Percentiles rank a stretch among this genome's conserved stretches.
These are phyloP conservation scores for Yponomeuta sedellus DNA, from an alignment of 2,888 invertebrate species.

Conservation along the genomic window DNA sequence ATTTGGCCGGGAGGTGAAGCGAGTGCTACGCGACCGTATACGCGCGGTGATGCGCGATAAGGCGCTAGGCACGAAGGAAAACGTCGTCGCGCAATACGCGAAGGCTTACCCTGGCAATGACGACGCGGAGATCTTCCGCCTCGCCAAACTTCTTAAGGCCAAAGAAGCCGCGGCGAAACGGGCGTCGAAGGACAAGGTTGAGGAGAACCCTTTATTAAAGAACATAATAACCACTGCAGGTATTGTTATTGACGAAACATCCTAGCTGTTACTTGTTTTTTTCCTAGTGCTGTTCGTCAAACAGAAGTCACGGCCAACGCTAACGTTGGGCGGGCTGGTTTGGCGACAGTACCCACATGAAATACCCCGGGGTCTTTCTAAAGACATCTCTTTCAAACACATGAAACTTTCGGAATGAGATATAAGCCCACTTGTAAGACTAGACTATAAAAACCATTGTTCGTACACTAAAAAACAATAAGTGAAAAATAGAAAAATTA, in stretches of 20 bases:
- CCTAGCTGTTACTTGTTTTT: not conserved
- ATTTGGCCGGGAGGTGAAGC: constrained; percentile 37
- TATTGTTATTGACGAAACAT: not conserved
- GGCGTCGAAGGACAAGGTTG: constrained; percentile 19
- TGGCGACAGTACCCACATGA: not conserved
- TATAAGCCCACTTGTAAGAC: not conserved
- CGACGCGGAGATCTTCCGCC: constrained; percentile 42
- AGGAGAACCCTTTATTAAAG: constrained; percentile 17
- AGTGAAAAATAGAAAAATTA: not conserved
- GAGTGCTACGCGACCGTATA: constrained; percentile 49
- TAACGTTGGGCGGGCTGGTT: not conserved
- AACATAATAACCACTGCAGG: not conserved
- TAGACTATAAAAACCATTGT: not conserved
- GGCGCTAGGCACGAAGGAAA: constrained; percentile 31
- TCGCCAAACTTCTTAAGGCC: constrained; percentile 20
- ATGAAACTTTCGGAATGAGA: not conserved
- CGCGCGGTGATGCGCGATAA: constrained; percentile 44
- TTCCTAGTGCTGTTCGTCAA: not conserved
- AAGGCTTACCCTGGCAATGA: constrained; percentile 35
- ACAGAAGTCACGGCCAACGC: not conserved
- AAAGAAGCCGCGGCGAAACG: no score
- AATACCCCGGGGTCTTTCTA: not conserved
- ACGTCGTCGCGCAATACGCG: constrained; percentile 43
- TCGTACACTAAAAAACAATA: not conserved
- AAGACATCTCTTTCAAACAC: not conserved